phyloP scores from a whole-genome alignment of 2,888 invertebrate genomes.

The Polymixis flavicincta region DNA sequence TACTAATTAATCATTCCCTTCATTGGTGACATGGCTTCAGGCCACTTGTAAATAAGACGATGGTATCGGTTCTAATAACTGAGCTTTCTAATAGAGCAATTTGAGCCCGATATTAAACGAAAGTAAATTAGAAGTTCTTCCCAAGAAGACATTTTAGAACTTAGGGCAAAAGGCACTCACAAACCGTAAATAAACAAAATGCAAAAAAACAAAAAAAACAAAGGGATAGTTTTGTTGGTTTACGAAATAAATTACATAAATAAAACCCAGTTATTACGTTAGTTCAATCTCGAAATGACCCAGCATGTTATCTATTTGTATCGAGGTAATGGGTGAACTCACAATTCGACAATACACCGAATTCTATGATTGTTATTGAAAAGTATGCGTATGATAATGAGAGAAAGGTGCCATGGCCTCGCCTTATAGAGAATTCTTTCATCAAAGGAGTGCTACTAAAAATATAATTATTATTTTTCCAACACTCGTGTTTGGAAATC shows the following conservation, averaged over 20 bases:
- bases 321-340: slow-evolving; percentile 6
- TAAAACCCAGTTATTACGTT: slow-evolving; percentile 20
- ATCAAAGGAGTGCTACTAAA: slow-evolving; percentile 10
- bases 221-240: slow-evolving; percentile 8
- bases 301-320: slow-evolving; percentile 23
- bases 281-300: slow-evolving; percentile 11
- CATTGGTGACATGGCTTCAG: slow-evolving; percentile 40
- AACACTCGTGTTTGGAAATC: background rate
- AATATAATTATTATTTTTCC: slow-evolving; percentile 10
- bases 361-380: slow-evolving; percentile 24
- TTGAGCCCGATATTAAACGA: background rate
- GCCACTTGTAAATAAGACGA: slow-evolving; percentile 5
- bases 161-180: background rate
- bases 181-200: background rate
- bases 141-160: background rate
- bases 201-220: background rate
- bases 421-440: background rate
- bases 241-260: slow-evolving; percentile 41
- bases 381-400: slow-evolving; percentile 30
- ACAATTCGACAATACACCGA: slow-evolving; percentile 18
- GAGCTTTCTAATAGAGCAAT: slow-evolving; percentile 9
- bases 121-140: background rate
- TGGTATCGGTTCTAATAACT: slow-evolving; percentile 10
- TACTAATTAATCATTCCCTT: slow-evolving; percentile 49
- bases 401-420: slow-evolving; percentile 36